phyloP scores from a whole-genome alignment of 2,797 vertebrate genomes.

The Aratinga solstitialis region DNA sequence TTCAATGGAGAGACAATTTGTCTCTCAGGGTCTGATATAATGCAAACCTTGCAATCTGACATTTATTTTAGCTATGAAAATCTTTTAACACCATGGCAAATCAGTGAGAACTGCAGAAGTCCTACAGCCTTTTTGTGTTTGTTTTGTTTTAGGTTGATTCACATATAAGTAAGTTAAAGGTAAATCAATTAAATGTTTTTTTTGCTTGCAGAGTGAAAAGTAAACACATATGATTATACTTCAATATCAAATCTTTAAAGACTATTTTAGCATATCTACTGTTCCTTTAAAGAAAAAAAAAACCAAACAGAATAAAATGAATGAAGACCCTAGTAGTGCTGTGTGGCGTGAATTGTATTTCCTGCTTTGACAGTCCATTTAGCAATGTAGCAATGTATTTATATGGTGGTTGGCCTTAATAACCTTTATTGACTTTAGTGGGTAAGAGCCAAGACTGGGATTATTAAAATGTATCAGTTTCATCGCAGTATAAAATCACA shows the following conservation, averaged over 20 bases:
- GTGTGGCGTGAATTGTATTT: slow-evolving; percentile 58
- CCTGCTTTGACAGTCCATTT: slow-evolving; percentile 84
- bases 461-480: slow-evolving; percentile 95
- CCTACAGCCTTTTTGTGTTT: slow-evolving; percentile 28
- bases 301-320: background rate
- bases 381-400: slow-evolving; percentile 83
- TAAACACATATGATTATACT: background rate
- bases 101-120: slow-evolving; percentile 22
- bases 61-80: slow-evolving; percentile 93
- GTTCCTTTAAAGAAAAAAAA: background rate
- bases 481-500: slow-evolving; percentile 87
- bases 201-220: slow-evolving; percentile 3
- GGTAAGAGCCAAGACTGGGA: slow-evolving; percentile 90
- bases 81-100: slow-evolving; percentile 38
- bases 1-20: slow-evolving; percentile 74
- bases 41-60: slow-evolving; percentile 86
- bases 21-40: slow-evolving; percentile 88
- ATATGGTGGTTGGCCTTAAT: slow-evolving; percentile 91
- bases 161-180: slow-evolving; percentile 2
- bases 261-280: background rate
- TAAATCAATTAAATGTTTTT: background rate
- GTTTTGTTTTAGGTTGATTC: slow-evolving; percentile 16
- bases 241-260: background rate
- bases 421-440: slow-evolving; percentile 91
- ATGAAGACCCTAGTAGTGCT: background rate